Conservation (phyloP, 1,140 invertebrate genomes). For the Araneus ventricosus region DNA sequence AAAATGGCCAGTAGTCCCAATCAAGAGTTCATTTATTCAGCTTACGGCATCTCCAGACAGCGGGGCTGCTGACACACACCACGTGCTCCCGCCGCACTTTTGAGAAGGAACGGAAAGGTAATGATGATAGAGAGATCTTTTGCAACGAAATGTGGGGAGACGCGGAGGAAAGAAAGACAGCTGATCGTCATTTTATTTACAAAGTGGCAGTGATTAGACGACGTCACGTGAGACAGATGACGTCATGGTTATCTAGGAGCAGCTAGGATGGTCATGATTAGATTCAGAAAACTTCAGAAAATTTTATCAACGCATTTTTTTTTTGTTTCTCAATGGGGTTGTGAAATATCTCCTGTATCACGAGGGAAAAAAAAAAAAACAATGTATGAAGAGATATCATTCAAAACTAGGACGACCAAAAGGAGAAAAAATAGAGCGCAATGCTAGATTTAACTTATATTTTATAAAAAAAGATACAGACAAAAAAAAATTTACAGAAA, state of each 20-base stretch:
- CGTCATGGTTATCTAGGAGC: constrained; percentile 25
- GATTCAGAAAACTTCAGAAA: neutral
- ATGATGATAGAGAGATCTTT: neutral
- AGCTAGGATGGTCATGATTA: constrained; percentile 16
- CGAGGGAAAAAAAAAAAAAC: too few species aligned
- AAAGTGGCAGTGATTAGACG: constrained; percentile 58
- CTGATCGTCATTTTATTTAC: constrained; percentile 64
- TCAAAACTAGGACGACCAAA: too few species aligned
- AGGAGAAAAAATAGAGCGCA: too few species aligned
- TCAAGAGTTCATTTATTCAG: constrained; percentile 50
- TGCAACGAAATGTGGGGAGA: too few species aligned
- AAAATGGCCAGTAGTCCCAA: neutral
- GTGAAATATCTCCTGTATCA: too few species aligned
- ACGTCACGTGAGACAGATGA: constrained; percentile 16
- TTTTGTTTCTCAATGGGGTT: too few species aligned
- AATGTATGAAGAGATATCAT: too few species aligned
- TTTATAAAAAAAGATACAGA: too few species aligned
- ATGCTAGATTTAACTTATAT: too few species aligned
- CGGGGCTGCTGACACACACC: constrained; percentile 8
- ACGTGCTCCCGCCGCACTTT: constrained; percentile 23
- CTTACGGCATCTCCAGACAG: constrained; percentile 13
- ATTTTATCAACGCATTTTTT: too few species aligned
- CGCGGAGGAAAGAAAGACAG: constrained; percentile 18
- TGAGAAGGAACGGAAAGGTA: constrained; percentile 51
- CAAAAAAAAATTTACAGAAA: too few species aligned